Conservation (phyloP, 2,797 vertebrate genomes). For the Percopsis omiscomaycus region DNA sequence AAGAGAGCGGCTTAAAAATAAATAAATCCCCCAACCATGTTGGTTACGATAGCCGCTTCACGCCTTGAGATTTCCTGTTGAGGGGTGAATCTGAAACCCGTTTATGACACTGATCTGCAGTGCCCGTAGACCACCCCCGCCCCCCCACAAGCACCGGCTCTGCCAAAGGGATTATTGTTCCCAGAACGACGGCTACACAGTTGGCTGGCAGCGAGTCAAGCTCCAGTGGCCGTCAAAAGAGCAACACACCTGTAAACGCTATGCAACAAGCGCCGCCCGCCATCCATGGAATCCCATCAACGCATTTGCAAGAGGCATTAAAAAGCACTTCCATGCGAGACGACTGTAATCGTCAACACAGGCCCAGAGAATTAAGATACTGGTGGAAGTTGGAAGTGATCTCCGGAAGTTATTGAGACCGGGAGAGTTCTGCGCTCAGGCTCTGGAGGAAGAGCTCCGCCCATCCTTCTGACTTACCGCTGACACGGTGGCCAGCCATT, state of each 20-base stretch:
- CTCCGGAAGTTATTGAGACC: constrained; percentile 35
- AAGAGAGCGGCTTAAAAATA: constrained; percentile 37
- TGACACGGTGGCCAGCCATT: constrained; percentile 62
- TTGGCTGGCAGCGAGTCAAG: constrained; percentile 58
- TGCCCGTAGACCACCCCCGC: constrained; percentile 42
- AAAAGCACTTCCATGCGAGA: constrained; percentile 45
- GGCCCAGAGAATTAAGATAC: constrained; percentile 19
- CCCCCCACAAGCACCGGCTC: constrained; percentile 44
- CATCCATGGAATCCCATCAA: constrained; percentile 36
- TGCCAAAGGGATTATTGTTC: constrained; percentile 62
- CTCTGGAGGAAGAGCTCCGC: constrained; percentile 34
- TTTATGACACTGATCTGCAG: constrained; percentile 61
- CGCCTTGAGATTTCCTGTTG: constrained; percentile 61
- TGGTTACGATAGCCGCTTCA: constrained; percentile 39
- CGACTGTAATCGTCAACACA: constrained; percentile 28
- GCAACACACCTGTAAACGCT: constrained; percentile 65
- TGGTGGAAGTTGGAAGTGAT: constrained; percentile 27
- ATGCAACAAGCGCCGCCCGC: constrained; percentile 37
- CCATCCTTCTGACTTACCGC: constrained; percentile 49
- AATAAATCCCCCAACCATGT: neutral
- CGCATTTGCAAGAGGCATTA: constrained; percentile 33
- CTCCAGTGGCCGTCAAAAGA: constrained; percentile 66
- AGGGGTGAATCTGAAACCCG: constrained; percentile 51
- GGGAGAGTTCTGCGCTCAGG: constrained; percentile 10
- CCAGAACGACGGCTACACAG: constrained; percentile 61